A percentile compares a stretch with the other conserved stretches of the same genome.
phyloP scores from a whole-genome alignment of 2,113 vertebrate genomes.

The Dendrocopos noguchii region DNA sequence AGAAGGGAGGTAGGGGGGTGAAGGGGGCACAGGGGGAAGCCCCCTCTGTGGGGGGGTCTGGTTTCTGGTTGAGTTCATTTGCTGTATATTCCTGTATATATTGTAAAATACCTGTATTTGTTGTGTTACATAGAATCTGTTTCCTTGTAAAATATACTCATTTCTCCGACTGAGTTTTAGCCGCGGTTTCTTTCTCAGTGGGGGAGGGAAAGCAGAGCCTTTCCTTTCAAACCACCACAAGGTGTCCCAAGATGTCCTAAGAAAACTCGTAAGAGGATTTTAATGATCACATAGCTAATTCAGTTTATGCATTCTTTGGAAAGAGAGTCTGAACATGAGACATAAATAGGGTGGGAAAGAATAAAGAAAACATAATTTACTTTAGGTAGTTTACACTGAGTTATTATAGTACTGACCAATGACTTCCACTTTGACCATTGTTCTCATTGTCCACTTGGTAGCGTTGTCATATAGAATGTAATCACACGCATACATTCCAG shows the following conservation, averaged over 20 bases:
- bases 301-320: neutral
- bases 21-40: too few relatives aligned
- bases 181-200: too few relatives aligned
- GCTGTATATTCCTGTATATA: too few relatives aligned
- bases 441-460: conserved; percentile 78
- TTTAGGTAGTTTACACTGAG: neutral
- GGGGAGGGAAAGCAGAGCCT: too few relatives aligned
- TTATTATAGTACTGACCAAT: conserved; percentile 62
- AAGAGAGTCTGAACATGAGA: neutral
- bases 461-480: conserved; percentile 50
- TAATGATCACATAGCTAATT: neutral
- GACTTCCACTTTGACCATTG: conserved; percentile 68
- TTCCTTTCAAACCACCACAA: too few relatives aligned
- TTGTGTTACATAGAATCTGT: too few relatives aligned
- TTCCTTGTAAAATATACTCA: too few relatives aligned
- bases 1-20: too few relatives aligned
- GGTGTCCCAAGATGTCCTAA: neutral
- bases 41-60: too few relatives aligned
- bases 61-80: too few relatives aligned
- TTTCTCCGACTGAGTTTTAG: too few relatives aligned
- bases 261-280: neutral
- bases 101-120: too few relatives aligned
- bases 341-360: neutral
- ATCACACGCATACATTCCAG: conserved; percentile 82
- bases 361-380: neutral